Base-by-base conservation (phyloP, 2,113 vertebrate genomes). In the Solea solea region DNA sequence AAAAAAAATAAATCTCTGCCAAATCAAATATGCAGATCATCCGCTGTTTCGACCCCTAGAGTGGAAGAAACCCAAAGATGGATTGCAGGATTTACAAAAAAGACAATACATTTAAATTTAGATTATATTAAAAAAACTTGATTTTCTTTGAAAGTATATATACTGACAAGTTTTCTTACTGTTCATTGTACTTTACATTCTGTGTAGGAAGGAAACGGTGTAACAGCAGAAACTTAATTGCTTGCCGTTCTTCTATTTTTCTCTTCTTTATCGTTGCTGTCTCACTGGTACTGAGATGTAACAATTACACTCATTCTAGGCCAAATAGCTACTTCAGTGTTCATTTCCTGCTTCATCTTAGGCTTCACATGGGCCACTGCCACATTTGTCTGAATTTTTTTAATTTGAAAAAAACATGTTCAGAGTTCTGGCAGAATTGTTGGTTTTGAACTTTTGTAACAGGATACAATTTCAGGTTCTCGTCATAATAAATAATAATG, bases 281-380 rank as follows among this genome's bases (percentile, higher is more conserved):
- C n/a, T 73, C 34, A 65, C 0, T 61, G 34, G 59, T 34, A 34
- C 21, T 57, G 54, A 12, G 70, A 65, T 59, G 15, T 27, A 39
- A 49, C 72, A 49, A 71, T 84, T 74, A 74, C 44, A 61, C 25
- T 56, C 5, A 49, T 72, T 45, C 15, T 14, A 41, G 41, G 3
- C 42, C 58, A 74, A 69, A 74, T 67, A 27, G 66, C 72, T 48
- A 48, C 39, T 67, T 64, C 11, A 53, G 40, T 65, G 25, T 40
- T 45, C 3, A 59, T 34, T 34, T 34, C 34, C 69, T 64, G 9
- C 40, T 7, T 7, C 63, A 34, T 53, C 46, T 64, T 48, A 28
- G 59, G 54, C 60, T 44, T 49, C 8, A 54, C 41, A 12, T 49
- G 25, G 56, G 14, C 34, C 28, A 25, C 48, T 6, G 5, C 3